Evolutionary conservation across 2,888 invertebrate species (phyloP), one percentile per base, ranked within the genome.

Genomic region (Hypena proboscidalis): DNA sequence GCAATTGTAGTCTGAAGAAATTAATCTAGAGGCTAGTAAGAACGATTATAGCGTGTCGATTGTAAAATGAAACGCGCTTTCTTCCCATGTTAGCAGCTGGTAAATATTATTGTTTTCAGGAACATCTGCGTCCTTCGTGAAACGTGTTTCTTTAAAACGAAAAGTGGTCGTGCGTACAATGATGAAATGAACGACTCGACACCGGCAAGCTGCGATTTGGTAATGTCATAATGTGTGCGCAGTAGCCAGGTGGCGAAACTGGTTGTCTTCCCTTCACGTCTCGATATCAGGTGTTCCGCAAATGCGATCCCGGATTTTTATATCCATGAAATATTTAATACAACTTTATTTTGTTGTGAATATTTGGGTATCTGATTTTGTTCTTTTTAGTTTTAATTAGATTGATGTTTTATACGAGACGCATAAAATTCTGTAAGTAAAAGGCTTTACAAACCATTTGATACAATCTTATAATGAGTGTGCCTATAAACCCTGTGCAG

Each of bases 201-300:
- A 39, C 42, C 36, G 53, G 53, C 61, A 67, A 64, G 64, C 57
- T 66, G 61, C 44, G 60, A 64, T 69, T 73, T 65, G 50, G 66
- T 58, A 66, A 64, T 64, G 67, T n/a, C n/a, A n/a, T n/a, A n/a
- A n/a, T 64, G 59, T 74, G 66, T 58, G 68, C 60, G 60, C 58
- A 48, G 55, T 52, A 58, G 66, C 82, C 83, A 84, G 81, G 73
- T 84, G 83, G 74, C 50, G 55, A 80, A 88, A 88, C 87, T 83
- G 82, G 86, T 88, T 85, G 67, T 63, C 61, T 67, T 69, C 70
- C 72, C 73, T 69, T 70, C 67, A 65, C 50, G 55, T 59, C n/a
- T n/a, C 70, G 69, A 52, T 63, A 75, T 79, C 80, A 81, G 78
- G 76, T 83, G 68, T 68, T 70, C 53, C 57, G 67, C 67, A 63